Conservation (phyloP, 2,797 vertebrate genomes). For the Pipistrellus nathusii region DNA sequence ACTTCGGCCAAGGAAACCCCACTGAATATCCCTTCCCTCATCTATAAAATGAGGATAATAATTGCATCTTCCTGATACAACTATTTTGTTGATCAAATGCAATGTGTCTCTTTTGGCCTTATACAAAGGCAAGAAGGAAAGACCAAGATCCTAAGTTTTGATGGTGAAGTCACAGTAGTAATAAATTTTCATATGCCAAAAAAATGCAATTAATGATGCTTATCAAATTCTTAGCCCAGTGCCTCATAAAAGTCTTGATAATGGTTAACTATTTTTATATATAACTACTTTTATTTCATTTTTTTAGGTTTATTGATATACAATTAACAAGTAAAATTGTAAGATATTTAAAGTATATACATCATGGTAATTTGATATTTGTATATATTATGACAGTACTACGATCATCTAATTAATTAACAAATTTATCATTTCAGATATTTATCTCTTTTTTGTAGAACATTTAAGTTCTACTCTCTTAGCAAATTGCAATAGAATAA, state of each 20-base stretch:
- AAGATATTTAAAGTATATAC: neutral
- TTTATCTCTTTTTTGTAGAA: neutral
- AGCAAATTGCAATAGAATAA: neutral
- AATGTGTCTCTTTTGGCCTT: neutral
- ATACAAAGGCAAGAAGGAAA: no score
- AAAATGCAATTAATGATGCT: constrained; percentile 33
- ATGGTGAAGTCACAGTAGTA: no score
- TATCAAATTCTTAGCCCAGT: neutral
- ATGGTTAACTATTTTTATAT: neutral
- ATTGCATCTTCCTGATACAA: constrained; percentile 31
- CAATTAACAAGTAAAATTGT: neutral
- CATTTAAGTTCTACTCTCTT: neutral
- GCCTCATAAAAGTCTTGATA: neutral
- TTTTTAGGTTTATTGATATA: neutral
- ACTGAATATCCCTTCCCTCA: neutral
- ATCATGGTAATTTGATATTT: neutral
- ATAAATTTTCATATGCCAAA: no score
- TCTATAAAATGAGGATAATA: constrained; percentile 29
- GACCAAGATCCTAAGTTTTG: no score
- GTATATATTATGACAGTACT: neutral
- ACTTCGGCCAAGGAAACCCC: neutral
- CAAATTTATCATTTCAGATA: neutral
- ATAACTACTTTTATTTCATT: neutral
- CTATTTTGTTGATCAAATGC: constrained; percentile 13
- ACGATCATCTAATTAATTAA: neutral